These are phyloP conservation scores for rat (Rattus norvegicus) DNA, from an alignment of 2,113 vertebrate species.

Conservation along the genomic window DNA sequence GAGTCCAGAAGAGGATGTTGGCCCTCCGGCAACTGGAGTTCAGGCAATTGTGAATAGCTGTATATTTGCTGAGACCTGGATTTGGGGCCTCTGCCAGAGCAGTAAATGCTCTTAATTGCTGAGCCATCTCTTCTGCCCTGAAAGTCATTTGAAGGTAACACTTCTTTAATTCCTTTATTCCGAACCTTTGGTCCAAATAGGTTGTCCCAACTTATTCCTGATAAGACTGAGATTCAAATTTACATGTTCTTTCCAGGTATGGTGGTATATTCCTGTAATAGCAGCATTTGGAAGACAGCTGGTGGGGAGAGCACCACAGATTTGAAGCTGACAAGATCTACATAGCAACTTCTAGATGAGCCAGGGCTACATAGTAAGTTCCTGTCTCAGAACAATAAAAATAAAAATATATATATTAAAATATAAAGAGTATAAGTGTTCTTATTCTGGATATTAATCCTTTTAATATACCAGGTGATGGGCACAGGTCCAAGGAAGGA, in stretches of 20 bases:
- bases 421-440: neutral
- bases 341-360: neutral
- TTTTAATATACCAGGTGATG: conserved; percentile 12
- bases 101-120: neutral
- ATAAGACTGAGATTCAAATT: neutral
- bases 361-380: neutral
- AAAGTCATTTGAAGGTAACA: neutral
- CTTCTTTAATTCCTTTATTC: neutral
- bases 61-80: neutral
- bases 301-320: neutral
- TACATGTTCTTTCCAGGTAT: neutral
- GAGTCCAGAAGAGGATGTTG: neutral
- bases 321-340: neutral
- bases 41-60: neutral
- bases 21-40: neutral
- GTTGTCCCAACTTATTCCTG: neutral
- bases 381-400: neutral
- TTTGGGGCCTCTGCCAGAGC: neutral
- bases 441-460: conserved; percentile 12
- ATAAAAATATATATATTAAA: too few relatives aligned
- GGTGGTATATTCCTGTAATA: neutral
- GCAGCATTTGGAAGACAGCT: neutral
- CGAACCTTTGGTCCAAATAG: neutral
- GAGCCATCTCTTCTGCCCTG: too few relatives aligned
- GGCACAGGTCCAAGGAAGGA: neutral